These are phyloP conservation scores for Nannobrachium achirus DNA, from an alignment of 2,113 vertebrate species.

Conservation along the genomic window DNA sequence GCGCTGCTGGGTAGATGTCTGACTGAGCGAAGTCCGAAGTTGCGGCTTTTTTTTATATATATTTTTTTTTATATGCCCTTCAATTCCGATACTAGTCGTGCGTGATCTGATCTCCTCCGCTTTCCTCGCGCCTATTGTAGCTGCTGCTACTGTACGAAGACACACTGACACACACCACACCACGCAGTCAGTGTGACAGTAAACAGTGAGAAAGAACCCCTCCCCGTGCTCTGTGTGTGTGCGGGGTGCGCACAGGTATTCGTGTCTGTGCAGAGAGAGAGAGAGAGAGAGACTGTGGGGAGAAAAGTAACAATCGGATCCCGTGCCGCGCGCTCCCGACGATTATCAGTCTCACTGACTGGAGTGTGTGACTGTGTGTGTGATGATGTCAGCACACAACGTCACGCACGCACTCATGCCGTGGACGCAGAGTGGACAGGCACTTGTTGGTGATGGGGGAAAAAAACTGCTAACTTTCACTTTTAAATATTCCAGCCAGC, in stretches of 20 bases:
- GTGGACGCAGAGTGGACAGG: too few species aligned
- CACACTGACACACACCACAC: neutral
- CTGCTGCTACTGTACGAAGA: neutral
- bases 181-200: too few species aligned
- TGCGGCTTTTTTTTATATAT: too few species aligned
- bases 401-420: conserved; percentile 53
- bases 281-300: conserved; percentile 5
- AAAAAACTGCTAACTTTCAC: too few species aligned
- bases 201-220: conserved; percentile 38
- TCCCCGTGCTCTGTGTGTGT: conserved; percentile 13
- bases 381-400: conserved; percentile 76
- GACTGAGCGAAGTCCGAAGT: conserved; percentile 11
- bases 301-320: neutral
- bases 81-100: conserved; percentile 14
- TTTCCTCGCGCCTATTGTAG: neutral
- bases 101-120: neutral
- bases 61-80: neutral
- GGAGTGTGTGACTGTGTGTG: conserved; percentile 27
- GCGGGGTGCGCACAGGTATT: too few species aligned
- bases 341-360: conserved; percentile 24
- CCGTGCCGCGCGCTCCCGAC: neutral
- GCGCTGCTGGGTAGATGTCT: neutral
- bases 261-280: conserved; percentile 20
- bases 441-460: too few species aligned
- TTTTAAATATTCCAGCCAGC: too few species aligned